Percentiles rank a stretch among this genome's conserved stretches.
Evolutionary conservation across 2,797 vertebrate genomes (phyloP).

Genomic region (Tokudaia muenninki): DNA sequence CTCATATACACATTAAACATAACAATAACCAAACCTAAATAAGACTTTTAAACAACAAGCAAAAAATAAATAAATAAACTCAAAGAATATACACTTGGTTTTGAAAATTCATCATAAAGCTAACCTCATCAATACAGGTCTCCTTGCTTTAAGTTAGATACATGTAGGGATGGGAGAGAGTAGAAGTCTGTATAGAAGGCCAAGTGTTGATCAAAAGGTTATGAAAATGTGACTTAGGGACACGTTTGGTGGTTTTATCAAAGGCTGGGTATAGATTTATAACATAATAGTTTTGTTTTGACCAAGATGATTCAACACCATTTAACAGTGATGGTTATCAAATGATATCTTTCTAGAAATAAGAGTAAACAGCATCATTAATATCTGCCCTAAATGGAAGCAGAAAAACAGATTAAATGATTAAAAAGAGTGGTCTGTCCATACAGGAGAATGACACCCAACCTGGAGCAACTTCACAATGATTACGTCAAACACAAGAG

Average conservation of each 20-base stretch:
- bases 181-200: accelerated
- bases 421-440: too few relatives aligned
- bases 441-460: accelerated
- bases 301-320: background rate
- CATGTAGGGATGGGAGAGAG: accelerated
- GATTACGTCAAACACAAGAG: accelerated
- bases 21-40: background rate
- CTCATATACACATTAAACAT: background rate
- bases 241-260: background rate
- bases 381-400: background rate
- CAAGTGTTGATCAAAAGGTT: accelerated
- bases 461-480: background rate
- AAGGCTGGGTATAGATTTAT: background rate
- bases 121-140: too few relatives aligned
- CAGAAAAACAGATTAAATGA: too few relatives aligned
- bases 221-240: too few relatives aligned
- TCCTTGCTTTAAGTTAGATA: accelerated
- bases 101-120: too few relatives aligned
- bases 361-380: background rate
- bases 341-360: background rate
- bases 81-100: background rate
- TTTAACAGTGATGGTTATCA: background rate
- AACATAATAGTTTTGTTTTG: too few relatives aligned
- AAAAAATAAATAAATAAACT: background rate
- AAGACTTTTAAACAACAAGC: background rate